Evolutionary conservation across 2,113 vertebrate species (phyloP), one percentile per base, ranked within the genome.

Genomic region (Thoracochromis brauschi): DNA sequence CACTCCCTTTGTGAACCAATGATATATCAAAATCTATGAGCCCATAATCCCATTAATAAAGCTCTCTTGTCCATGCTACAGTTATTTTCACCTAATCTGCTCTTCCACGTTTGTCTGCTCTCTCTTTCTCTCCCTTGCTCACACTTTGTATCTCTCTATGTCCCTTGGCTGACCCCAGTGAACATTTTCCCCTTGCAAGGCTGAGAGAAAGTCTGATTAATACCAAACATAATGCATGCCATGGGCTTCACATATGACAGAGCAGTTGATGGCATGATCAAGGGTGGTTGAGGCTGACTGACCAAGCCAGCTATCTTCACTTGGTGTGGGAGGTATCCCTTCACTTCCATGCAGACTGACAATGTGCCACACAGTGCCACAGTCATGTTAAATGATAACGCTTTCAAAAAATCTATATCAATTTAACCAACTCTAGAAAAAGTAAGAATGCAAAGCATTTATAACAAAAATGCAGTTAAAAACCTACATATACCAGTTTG

Each of bases 21-120:
- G 95, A 97, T 96, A 91, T 96, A 96, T 96, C 93, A 86, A 95
- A 96, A 96, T 95, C 91, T 93, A 92, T 96, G 93, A 97, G 96
- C 97, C 96, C 95, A 92, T 98, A 98, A 98, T 98, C 97, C 96
- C 97, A 97, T 98, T 97, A 97, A 97, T 97, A 96, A 94, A 96
- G 96, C 96, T 95, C 96, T 95, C 96, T 97, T 97, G 97, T 97
- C 96, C 95, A 81, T 97, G 97, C 96, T 96, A 96, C 97, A 97
- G 97, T 96, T 97, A 97, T 97, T 98, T 97, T 94, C 95, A 96
- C 94, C 91, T 97, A 98, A 97, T 97, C 95, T 97, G 93, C 96
- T 94, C 83, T 86, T 92, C 90, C 91, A 93, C 93, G 91, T 94
- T 93, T 91, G 89, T 89, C 91, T 89, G 80, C 85, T 90, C 89